Percentiles rank a stretch among this genome's conserved stretches.
These are phyloP conservation scores for Orientallactaga bullata DNA, from an alignment of 2,113 vertebrate species.

Conservation along the genomic window DNA sequence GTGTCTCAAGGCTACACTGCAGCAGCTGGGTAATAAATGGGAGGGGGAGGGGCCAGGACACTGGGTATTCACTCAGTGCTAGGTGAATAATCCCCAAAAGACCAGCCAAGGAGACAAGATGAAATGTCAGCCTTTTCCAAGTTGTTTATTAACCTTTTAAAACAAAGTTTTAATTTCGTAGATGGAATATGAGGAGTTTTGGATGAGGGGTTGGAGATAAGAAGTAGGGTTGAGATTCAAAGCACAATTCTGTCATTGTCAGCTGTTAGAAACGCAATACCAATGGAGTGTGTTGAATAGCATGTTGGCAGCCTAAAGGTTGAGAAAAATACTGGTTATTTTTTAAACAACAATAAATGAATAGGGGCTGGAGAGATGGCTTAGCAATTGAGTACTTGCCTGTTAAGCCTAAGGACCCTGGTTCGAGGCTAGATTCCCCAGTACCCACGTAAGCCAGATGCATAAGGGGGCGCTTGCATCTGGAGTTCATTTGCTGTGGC, in stretches of 20 bases:
- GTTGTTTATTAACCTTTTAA: constrained; percentile 30
- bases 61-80: background rate
- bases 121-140: constrained; percentile 7
- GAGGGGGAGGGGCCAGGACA: background rate
- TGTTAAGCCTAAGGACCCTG: too few relatives aligned
- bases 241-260: background rate
- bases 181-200: background rate
- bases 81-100: constrained; percentile 35
- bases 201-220: constrained; percentile 21
- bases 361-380: too few relatives aligned
- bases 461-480: too few relatives aligned
- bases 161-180: constrained; percentile 55
- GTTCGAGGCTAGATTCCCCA: too few relatives aligned
- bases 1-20: constrained; percentile 58
- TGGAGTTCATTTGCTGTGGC: too few relatives aligned
- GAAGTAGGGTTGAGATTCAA: background rate
- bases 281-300: background rate
- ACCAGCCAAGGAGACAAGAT: constrained; percentile 33
- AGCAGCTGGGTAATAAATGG: constrained; percentile 58
- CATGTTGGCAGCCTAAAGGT: background rate
- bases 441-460: too few relatives aligned
- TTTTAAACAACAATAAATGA: background rate
- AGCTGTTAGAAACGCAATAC: constrained; percentile 15
- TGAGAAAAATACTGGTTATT: background rate
- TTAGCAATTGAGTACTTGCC: too few relatives aligned